Evolutionary conservation across 1,140 invertebrate genomes (phyloP).

Genomic region (Bombus pascuorum): DNA sequence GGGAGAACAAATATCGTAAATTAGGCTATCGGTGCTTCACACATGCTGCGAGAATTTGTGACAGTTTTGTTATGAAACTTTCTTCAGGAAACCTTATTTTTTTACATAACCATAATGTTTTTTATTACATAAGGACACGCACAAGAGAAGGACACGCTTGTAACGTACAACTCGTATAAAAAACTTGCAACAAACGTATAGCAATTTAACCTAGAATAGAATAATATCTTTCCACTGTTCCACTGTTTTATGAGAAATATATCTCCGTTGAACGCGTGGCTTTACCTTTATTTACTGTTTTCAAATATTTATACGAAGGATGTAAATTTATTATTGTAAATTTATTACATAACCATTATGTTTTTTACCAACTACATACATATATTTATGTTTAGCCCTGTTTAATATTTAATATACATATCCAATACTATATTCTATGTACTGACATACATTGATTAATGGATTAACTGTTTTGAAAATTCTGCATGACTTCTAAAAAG

Average conservation of each 20-base stretch:
- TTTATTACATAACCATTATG: too few species aligned
- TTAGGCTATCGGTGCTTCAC: background rate
- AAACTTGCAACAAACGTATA: too few species aligned
- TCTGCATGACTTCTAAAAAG: background rate
- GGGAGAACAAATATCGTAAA: background rate
- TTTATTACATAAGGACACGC: too few species aligned
- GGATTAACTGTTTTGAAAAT: background rate
- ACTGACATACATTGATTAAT: background rate
- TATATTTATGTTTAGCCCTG: background rate
- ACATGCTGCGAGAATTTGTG: background rate
- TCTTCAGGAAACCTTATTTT: background rate
- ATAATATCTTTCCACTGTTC: too few species aligned
- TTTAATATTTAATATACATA: background rate
- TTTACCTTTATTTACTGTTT: too few species aligned
- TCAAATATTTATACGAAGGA: too few species aligned
- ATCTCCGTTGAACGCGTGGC: too few species aligned
- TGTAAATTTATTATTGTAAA: too few species aligned
- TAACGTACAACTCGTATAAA: too few species aligned
- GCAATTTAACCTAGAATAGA: too few species aligned
- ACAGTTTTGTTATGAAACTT: background rate
- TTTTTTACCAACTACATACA: background rate
- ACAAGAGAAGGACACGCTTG: too few species aligned
- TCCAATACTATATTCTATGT: background rate
- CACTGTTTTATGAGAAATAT: too few species aligned
- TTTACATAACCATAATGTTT: background rate